A percentile compares a stretch with the other conserved stretches of the same genome.
phyloP scores from a whole-genome alignment of 2,113 vertebrate species.

The Anarrhichthys ocellatus region DNA sequence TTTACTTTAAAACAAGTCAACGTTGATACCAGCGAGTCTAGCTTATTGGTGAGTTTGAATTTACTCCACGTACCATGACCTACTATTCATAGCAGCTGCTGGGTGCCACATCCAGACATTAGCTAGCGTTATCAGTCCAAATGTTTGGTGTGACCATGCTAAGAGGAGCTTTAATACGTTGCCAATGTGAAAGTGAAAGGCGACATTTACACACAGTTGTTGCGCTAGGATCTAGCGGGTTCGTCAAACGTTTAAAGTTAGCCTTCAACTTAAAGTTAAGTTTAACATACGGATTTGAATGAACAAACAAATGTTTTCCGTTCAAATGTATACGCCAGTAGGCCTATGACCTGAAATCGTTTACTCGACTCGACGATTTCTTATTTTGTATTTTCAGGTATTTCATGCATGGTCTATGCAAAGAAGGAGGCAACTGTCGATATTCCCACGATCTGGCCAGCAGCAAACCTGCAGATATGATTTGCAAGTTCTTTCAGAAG shows the following conservation, averaged over 20 bases:
- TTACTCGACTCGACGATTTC: background rate
- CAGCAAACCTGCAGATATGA: constrained; percentile 90
- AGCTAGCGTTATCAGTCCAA: background rate
- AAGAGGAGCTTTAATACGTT: background rate
- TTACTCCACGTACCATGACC: too few relatives aligned
- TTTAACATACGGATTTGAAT: background rate
- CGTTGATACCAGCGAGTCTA: background rate
- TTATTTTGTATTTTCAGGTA: constrained; percentile 85
- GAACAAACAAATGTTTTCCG: background rate
- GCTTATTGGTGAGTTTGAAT: background rate
- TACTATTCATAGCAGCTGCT: background rate
- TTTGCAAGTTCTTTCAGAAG: constrained; percentile 97
- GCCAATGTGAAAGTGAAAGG: constrained; percentile 7
- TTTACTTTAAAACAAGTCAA: background rate
- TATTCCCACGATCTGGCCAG: constrained; percentile 94
- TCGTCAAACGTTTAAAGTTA: background rate
- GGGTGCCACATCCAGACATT: background rate
- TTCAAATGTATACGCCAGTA: background rate
- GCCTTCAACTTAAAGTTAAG: background rate
- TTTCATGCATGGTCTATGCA: constrained; percentile 98
- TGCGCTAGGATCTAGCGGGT: background rate
- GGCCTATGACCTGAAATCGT: background rate
- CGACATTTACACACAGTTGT: background rate
- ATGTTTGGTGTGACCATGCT: background rate
- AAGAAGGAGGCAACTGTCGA: constrained; percentile 97